Evolutionary conservation across 2,113 vertebrate genomes (phyloP).

Genomic region (Calyptommatus sinebrachiatus): DNA sequence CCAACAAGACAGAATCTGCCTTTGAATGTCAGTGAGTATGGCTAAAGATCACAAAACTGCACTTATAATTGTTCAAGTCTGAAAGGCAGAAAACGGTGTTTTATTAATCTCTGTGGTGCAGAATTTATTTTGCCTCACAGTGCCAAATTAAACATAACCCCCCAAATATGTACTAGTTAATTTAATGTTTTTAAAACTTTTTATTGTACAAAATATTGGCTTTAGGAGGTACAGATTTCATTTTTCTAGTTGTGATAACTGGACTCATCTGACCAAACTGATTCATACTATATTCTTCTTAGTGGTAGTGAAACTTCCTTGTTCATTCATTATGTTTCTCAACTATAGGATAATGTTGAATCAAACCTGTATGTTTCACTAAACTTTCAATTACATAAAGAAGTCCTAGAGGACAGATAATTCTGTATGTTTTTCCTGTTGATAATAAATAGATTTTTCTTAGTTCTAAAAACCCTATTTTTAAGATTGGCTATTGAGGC

Average conservation of each 20-base stretch:
- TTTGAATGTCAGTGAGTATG: conserved; percentile 81
- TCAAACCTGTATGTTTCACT: neutral
- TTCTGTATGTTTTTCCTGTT: too few relatives aligned
- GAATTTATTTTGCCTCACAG: conserved; percentile 41
- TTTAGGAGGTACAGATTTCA: neutral
- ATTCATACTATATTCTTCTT: neutral
- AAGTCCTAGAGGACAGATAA: too few relatives aligned
- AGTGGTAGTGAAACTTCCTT: neutral
- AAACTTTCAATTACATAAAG: neutral
- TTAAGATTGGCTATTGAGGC: too few relatives aligned
- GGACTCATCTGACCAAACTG: neutral
- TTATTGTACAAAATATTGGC: neutral
- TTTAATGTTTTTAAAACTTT: neutral
- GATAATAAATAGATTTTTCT: too few relatives aligned
- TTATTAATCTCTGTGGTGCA: conserved; percentile 71
- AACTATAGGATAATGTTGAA: neutral
- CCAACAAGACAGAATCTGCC: conserved; percentile 80
- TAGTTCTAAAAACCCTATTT: too few relatives aligned
- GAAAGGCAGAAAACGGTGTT: conserved; percentile 68
- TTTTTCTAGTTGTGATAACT: neutral
- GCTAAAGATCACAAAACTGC: conserved; percentile 76
- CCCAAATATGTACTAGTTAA: rapidly evolving
- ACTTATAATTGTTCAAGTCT: conserved; percentile 69
- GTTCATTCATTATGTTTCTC: too few relatives aligned
- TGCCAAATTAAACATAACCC: neutral